Evolutionary conservation across 2,113 vertebrate genomes (phyloP), one percentile per base, ranked within the genome.

Genomic region (Leptobrachium leishanense): DNA sequence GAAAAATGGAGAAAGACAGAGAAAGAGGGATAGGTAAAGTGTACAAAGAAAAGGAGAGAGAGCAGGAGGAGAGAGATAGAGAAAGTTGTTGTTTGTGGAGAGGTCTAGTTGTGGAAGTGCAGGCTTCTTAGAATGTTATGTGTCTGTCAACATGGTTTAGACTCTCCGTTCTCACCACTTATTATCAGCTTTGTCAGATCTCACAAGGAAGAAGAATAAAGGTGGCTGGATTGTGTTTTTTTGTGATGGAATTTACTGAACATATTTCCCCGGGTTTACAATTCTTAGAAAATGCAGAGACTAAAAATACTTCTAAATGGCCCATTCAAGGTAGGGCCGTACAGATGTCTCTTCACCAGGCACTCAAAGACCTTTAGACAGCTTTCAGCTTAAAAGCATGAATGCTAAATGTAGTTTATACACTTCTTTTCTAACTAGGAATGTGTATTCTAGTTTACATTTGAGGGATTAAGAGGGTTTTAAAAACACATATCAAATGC

Each of bases 231-330:
- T 50, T 55, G 53, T 46, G 63, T 11, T 42, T 44, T 42, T 44
- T 42, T 74, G 78, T 50, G 20, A 20, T 50, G 78, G 78, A 80
- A 80, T 80, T 50, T 43, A 73, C 6, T 40, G 53, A 79, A 41
- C 41, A 40, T 13, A 43, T 46, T 74, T 73, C 50, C 69, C 4
- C 71, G 0, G 0, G n/a, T 9, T 65, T 31, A 72, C 13, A 31
- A 20, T 79, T 62, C 68, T 71, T 13, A 50, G 64, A 74, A 74
- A 67, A 59, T 74, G 53, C 43, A 44, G 43, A 74, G 54, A 5
- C 41, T 59, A 20, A 40, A 10, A 55, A 71, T 50, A 13, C 41
- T 46, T 59, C 44, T 13, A 59, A 15, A 11, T 50, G 20, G 57
- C 20, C 43, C 54, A 43, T 59, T 68, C 15, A 42, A 64, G 46